Percentiles rank a stretch among this genome's conserved stretches.
Evolutionary conservation across 37 sponge, comb jelly and placozoan genomes (phyloP).

Genomic region (Halichondria panicea): DNA sequence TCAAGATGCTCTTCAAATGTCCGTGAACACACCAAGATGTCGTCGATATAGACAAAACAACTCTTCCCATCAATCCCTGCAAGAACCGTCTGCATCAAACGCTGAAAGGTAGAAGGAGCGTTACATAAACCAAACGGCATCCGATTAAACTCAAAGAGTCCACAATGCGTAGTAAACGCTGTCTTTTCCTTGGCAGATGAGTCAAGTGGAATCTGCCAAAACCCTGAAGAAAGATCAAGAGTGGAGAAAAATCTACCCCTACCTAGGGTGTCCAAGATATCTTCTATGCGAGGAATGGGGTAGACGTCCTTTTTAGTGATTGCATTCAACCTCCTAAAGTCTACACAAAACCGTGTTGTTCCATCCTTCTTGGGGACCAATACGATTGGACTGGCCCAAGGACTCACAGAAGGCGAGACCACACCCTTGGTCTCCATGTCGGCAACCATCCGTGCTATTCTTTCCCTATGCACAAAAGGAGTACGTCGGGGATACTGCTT

Average conservation of each 20-base stretch:
- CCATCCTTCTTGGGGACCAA: constrained; percentile 36
- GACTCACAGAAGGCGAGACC: constrained; percentile 11
- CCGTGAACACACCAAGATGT: too few species aligned
- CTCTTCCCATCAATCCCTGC: too few species aligned
- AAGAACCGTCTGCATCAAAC: too few species aligned
- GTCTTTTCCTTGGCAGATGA: constrained; percentile 25
- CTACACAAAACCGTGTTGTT: constrained; percentile 22
- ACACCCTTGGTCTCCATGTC: constrained; percentile 33
- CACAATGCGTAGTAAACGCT: constrained; percentile 46
- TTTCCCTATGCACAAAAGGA: constrained; percentile 21
- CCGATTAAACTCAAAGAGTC: constrained; percentile 40
- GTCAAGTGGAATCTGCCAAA: constrained; percentile 45
- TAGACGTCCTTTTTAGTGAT: constrained; percentile 31
- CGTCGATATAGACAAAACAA: too few species aligned
- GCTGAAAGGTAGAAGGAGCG: too few species aligned
- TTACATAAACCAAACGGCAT: too few species aligned
- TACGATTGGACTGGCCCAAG: constrained; percentile 33
- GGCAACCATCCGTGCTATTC: constrained; percentile 28
- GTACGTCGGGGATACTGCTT: constrained; percentile 41
- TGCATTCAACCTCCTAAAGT: constrained; percentile 28
- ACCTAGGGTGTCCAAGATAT: constrained; percentile 18
- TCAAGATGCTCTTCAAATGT: too few species aligned
- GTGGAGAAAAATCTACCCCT: constrained; percentile 21
- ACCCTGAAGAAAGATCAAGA: constrained; percentile 46
- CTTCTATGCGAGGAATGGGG: constrained; percentile 44